Conservation (phyloP, 1,140 invertebrate species). For the Bombus superbus region DNA sequence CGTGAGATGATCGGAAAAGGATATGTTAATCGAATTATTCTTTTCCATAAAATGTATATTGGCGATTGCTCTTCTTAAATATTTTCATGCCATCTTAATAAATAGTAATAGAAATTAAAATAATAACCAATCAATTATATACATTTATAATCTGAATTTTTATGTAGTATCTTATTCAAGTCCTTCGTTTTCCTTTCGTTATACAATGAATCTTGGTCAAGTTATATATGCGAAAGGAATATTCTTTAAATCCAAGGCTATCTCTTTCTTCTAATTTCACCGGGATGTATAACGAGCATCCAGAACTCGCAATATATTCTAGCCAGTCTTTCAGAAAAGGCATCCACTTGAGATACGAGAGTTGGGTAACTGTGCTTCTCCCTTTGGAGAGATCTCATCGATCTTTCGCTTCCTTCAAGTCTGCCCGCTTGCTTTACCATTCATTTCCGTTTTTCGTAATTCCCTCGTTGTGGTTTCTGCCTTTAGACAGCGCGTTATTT, state of each 20-base stretch:
- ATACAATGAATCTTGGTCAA: not conserved
- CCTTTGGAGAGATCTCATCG: constrained; percentile 38
- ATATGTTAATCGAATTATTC: not conserved
- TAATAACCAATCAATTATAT: not conserved
- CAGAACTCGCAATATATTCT: constrained; percentile 17
- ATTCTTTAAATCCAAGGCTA: constrained; percentile 4
- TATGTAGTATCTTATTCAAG: not conserved
- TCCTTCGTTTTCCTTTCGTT: not conserved
- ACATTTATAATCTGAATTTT: not conserved
- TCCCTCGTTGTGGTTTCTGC: constrained; percentile 22
- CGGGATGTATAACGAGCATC: constrained; percentile 30
- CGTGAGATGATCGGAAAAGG: not conserved
- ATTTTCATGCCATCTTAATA: not conserved
- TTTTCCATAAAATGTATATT: not conserved
- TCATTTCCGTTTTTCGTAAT: constrained; percentile 46
- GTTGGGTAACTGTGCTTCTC: constrained; percentile 14
- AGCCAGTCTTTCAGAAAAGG: constrained; percentile 32
- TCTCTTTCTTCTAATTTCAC: constrained; percentile 18
- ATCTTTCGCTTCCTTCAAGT: constrained; percentile 38
- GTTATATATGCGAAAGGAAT: not conserved
- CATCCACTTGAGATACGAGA: constrained; percentile 37
- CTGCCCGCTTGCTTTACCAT: constrained; percentile 20
- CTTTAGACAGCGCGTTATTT: constrained; percentile 32
- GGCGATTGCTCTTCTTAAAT: not conserved
- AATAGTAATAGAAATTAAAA: not conserved